These are phyloP conservation scores for Epinephelus malabaricus DNA, from an alignment of 2,797 vertebrate genomes.

Conservation along the genomic window DNA sequence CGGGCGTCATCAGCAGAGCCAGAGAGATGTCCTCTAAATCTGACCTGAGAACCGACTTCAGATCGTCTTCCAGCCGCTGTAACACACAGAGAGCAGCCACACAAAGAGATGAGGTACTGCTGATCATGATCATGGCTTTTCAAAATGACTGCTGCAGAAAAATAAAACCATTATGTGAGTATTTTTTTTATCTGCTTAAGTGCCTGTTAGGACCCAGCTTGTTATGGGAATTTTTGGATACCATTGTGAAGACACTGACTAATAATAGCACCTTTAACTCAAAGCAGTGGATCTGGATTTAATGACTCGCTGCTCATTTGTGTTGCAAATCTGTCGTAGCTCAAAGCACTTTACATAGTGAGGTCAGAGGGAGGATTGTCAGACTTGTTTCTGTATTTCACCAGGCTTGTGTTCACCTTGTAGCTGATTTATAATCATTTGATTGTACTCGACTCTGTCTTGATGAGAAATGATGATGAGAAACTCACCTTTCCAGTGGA, in stretches of 20 bases:
- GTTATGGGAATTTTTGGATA: too few relatives aligned
- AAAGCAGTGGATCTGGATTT: too few relatives aligned
- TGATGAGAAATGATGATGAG: neutral
- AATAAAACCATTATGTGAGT: neutral
- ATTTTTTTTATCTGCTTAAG: neutral
- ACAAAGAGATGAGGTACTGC: neutral
- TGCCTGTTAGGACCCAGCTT: too few relatives aligned
- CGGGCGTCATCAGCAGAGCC: slow-evolving; percentile 90
- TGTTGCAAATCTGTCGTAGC: slow-evolving; percentile 14
- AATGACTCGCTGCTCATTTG: slow-evolving; percentile 11
- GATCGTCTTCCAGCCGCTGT: slow-evolving; percentile 85
- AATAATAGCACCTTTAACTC: too few relatives aligned
- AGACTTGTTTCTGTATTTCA: neutral
- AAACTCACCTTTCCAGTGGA: slow-evolving; percentile 85
- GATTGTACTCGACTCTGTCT: neutral
- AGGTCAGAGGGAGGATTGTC: neutral
- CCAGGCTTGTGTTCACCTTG: neutral
- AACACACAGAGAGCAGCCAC: slow-evolving; percentile 28
- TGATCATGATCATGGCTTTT: neutral
- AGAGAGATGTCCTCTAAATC: slow-evolving; percentile 87
- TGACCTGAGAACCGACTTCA: slow-evolving; percentile 87
- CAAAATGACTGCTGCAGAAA: neutral
- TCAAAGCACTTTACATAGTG: neutral
- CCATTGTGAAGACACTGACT: too few relatives aligned
- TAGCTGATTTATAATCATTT: neutral